A percentile compares a stretch with the other conserved stretches of the same genome.
Evolutionary conservation across 2,888 invertebrate genomes (phyloP).

Genomic region (Choreutis nemorana): DNA sequence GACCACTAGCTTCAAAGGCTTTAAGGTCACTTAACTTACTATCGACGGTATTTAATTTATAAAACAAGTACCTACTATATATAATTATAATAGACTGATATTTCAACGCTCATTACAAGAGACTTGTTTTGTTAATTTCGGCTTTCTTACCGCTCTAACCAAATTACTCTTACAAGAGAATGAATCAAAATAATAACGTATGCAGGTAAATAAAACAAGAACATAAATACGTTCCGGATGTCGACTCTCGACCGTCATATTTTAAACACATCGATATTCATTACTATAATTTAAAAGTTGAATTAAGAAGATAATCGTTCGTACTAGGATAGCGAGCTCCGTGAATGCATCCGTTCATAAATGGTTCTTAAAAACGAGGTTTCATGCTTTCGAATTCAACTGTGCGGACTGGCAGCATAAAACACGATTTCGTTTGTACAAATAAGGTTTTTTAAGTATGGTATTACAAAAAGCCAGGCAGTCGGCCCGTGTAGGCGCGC

Average conservation of each 20-base stretch:
- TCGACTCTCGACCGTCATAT: conserved; percentile 42
- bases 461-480: conserved; percentile 25
- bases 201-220: conserved; percentile 26
- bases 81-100: no score
- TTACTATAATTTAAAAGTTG: conserved; percentile 57
- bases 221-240: conserved; percentile 41
- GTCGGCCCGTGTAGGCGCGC: conserved; percentile 46
- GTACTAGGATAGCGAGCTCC: conserved; percentile 34
- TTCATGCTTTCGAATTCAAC: conserved; percentile 22
- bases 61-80: no score
- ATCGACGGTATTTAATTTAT: no score
- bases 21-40: no score
- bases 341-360: conserved; percentile 32
- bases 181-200: conserved; percentile 24
- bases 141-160: no score
- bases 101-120: no score
- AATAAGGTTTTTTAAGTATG: conserved; percentile 25
- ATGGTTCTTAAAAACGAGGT: conserved; percentile 19
- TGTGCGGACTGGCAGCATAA: conserved; percentile 20
- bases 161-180: conserved; percentile 4
- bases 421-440: conserved; percentile 18
- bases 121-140: no score
- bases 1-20: no score
- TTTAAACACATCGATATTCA: conserved; percentile 54
- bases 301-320: conserved; percentile 49